Conservation (phyloP, 2,797 vertebrate genomes). For the Tapera naevia region DNA sequence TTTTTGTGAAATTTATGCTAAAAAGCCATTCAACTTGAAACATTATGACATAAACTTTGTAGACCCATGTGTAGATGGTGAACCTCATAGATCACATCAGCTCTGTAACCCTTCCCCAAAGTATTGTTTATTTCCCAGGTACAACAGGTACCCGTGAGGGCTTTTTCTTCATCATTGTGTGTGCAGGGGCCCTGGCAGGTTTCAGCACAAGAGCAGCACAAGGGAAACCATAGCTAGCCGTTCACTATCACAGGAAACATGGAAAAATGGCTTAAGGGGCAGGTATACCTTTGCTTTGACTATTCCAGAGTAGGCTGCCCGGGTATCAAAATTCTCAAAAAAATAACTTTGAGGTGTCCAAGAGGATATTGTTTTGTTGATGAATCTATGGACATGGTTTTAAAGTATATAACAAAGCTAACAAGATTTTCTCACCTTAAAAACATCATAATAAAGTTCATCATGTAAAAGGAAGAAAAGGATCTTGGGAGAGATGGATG, state of each 20-base stretch:
- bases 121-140: not conserved
- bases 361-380: not conserved
- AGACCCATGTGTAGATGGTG: too few relatives aligned
- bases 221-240: not conserved
- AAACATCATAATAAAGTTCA: not conserved
- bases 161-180: not conserved
- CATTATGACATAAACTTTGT: not conserved
- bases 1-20: not conserved
- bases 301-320: not conserved
- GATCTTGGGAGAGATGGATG: not conserved
- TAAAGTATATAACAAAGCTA: not conserved
- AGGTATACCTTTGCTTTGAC: not conserved
- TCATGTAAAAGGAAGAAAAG: not conserved
- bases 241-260: not conserved
- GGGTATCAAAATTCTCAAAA: not conserved
- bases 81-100: not conserved
- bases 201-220: not conserved
- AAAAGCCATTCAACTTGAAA: not conserved
- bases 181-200: not conserved
- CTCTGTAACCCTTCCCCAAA: not conserved
- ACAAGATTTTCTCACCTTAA: not conserved
- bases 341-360: not conserved
- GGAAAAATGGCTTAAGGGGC: not conserved
- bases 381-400: not conserved
- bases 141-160: not conserved